Conservation (phyloP, 2,888 invertebrate species). For the Dromius quadrimaculatus region DNA sequence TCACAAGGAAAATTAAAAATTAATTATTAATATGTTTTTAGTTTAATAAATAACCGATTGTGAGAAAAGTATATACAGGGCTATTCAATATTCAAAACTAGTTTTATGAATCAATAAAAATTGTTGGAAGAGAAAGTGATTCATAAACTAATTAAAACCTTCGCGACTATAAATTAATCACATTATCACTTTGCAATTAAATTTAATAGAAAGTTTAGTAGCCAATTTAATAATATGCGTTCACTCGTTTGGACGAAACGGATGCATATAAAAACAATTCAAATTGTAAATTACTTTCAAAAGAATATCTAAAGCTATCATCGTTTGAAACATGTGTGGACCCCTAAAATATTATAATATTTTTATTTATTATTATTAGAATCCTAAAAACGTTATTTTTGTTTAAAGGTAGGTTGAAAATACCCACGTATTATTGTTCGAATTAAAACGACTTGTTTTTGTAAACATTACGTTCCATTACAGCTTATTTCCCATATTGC, state of each 20-base stretch:
- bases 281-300: constrained; percentile 21
- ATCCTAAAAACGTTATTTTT: too few species aligned
- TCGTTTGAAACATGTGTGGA: too few species aligned
- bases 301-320: too few species aligned
- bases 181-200: constrained; percentile 8
- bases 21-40: constrained; percentile 3
- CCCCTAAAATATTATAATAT: too few species aligned
- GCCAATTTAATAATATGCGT: constrained; percentile 18
- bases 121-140: constrained; percentile 19
- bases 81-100: too few species aligned
- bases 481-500: too few species aligned
- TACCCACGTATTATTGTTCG: too few species aligned
- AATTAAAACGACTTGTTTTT: too few species aligned
- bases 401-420: too few species aligned
- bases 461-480: too few species aligned
- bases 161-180: constrained; percentile 17
- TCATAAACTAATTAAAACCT: constrained; percentile 18
- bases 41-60: not conserved
- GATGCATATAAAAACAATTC: constrained; percentile 16
- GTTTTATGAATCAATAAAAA: not conserved
- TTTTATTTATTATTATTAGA: too few species aligned
- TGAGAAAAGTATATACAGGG: not conserved
- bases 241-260: constrained; percentile 24
- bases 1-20: constrained; percentile 12
- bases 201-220: constrained; percentile 30